Evolutionary conservation across 2,888 invertebrate genomes (phyloP), one percentile per base, ranked within the genome.

Genomic region (Ditula angustiorana): DNA sequence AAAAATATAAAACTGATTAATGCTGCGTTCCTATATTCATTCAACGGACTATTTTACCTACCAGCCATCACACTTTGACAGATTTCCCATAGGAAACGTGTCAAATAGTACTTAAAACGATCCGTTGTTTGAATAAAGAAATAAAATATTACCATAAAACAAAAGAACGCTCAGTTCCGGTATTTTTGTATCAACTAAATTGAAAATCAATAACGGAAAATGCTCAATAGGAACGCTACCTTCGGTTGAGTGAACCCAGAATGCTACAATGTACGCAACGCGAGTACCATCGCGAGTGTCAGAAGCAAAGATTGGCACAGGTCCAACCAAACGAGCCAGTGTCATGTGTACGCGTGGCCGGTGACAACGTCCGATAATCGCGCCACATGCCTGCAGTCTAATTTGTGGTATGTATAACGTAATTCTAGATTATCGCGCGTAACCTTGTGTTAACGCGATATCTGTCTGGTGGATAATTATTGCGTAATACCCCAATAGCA

Each of bases 231-330:
- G 21, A 13, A 19, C 5, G 49, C 3, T 53, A n/a, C 33, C 2
- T 21, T 10, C 53, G 10, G 53, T 53, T 35, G 53, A 53, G 23
- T 53, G 35, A 53, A 53, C 35, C 35, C 13, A 49, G 26, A 49
- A 49, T 11, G 13, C 26, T 13, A 21, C 21, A 53, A 19, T 26
- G 19, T 53, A 53, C 53, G 53, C 53, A 13, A 30, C 35, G 13
- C 35, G 35, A 53, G 5, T 23, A 13, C n/a, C n/a, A 35, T 13
- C 53, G 53, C n/a, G n/a, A n/a, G n/a, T 53, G 33, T 53, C 53
- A 52, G 35, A 10, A 19, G 21, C 30, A 19, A 21, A 21, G 53
- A 33, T 53, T 53, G 53, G 53, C 53, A 35, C 21, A 8, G 21
- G 21, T 23, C 33, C 53, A 53, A 53, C 33, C 53, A 53, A 53